Conservation (phyloP, 1,140 invertebrate genomes). For the Protaetia brevitarsis region DNA sequence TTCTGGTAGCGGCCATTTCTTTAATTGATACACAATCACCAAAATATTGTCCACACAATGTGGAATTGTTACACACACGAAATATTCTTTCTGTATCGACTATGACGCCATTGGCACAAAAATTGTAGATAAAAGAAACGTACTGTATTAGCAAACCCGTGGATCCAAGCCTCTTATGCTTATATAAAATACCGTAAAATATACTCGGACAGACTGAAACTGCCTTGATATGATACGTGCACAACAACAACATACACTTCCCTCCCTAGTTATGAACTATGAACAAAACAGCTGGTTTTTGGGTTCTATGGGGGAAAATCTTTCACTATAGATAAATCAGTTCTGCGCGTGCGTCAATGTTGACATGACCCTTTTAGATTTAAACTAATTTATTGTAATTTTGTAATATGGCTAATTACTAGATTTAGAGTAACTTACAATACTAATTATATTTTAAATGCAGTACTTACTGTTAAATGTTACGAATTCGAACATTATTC, state of each 20-base stretch:
- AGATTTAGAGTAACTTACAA: too few relatives aligned
- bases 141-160: not conserved
- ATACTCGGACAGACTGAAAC: not conserved
- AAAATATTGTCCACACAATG: constrained; percentile 15
- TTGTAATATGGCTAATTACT: too few relatives aligned
- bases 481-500: too few relatives aligned
- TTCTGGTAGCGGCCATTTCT: constrained; percentile 53
- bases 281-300: constrained; percentile 26
- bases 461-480: too few relatives aligned
- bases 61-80: not conserved
- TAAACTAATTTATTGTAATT: not conserved
- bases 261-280: not conserved
- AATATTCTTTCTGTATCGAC: constrained; percentile 20
- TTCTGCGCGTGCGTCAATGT: not conserved
- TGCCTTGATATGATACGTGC: not conserved
- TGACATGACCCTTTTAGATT: not conserved
- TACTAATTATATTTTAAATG: too few relatives aligned
- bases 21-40: constrained; percentile 21
- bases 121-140: not conserved
- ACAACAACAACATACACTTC: constrained; percentile 9
- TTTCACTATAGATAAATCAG: not conserved
- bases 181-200: not conserved
- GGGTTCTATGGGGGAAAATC: not conserved
- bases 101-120: constrained; percentile 31
- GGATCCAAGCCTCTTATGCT: not conserved